Percentiles rank a stretch among this genome's conserved stretches.
phyloP scores from a whole-genome alignment of 2,113 vertebrate species.

The Sceloporus undulatus region DNA sequence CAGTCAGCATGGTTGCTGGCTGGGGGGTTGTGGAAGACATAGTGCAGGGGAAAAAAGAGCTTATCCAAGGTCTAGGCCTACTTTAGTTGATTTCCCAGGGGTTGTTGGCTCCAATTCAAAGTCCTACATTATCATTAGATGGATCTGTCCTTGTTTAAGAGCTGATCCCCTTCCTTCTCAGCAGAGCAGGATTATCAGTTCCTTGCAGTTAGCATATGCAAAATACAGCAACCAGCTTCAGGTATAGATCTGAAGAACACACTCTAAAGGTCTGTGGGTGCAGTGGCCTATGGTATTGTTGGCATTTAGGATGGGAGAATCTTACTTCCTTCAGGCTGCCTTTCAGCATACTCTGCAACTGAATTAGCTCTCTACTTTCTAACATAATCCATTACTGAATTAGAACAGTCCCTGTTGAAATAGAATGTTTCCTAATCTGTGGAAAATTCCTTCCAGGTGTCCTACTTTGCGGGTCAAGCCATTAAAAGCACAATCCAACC shows the following conservation, averaged over 20 bases:
- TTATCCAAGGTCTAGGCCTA: too few relatives aligned
- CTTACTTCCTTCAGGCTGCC: background rate
- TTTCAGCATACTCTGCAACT: background rate
- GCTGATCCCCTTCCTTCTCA: background rate
- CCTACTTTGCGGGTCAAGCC: background rate
- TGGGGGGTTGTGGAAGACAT: too few relatives aligned
- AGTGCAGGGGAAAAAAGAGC: too few relatives aligned
- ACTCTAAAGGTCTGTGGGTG: background rate
- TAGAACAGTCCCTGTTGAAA: constrained; percentile 32
- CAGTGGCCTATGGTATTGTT: background rate
- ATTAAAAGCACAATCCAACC: background rate
- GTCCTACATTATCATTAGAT: background rate
- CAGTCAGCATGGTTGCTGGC: too few relatives aligned
- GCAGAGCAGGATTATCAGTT: background rate
- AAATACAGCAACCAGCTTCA: background rate
- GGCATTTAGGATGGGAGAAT: background rate
- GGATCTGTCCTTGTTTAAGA: background rate
- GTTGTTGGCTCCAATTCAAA: background rate
- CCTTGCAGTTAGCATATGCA: background rate
- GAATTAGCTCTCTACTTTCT: constrained; percentile 42
- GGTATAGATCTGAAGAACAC: background rate
- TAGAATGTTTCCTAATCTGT: background rate
- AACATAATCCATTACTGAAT: background rate
- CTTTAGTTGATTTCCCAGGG: background rate
- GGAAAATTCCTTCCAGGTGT: background rate